Base-by-base conservation (phyloP, 2,797 vertebrate genomes). In the Masticophis lateralis region DNA sequence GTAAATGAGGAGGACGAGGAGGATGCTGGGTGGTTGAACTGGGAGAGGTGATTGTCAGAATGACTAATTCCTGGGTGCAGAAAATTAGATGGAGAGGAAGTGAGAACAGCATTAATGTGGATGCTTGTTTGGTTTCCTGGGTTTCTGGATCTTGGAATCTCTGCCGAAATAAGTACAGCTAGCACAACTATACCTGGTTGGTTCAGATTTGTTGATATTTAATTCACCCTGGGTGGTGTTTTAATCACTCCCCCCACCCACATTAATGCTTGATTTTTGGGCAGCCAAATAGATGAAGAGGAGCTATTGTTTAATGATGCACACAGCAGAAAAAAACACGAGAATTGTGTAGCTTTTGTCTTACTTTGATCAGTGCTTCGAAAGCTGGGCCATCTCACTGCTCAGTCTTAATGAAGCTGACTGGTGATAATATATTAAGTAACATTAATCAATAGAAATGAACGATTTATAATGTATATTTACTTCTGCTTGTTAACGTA, bases 1-100 rank as follows among this genome's bases (percentile, higher is more conserved):
- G 99, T 99, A 98, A 98, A 92, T 89, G 43, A 12, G 11, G 3
- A 66, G 2, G 6, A 16, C 63, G 5, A 16, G 83, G 89, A 86
- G 13, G 32, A 25, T 14, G 60, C 5, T 16, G 32, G 20, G 28
- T 28, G 4, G 10, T 20, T 83, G 92, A 90, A 4, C n/a, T 56
- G 56, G n/a, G 83, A 27, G 22, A 90, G 83, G 57, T 51, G n/a
- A 57, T 1, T 0, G 0, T 0, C 0, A 28, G 7, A 0, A 28
- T 90, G 86, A 90, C 3, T 79, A 94, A 51, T 32, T 57, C 43
- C 56, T 43, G 27, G 16, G 8, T 57, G 18, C 63, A 92, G 92
- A 91, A 74, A 89, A 27, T 55, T 20, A 63, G 9, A 86, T 10
- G 9, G 27, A 66, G 87, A 37, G 56, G n/a, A 4, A 18, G 27